Evolutionary conservation across 2,113 vertebrate species (phyloP), one percentile per base, ranked within the genome.

Genomic region (Sporophila hypoxantha): DNA sequence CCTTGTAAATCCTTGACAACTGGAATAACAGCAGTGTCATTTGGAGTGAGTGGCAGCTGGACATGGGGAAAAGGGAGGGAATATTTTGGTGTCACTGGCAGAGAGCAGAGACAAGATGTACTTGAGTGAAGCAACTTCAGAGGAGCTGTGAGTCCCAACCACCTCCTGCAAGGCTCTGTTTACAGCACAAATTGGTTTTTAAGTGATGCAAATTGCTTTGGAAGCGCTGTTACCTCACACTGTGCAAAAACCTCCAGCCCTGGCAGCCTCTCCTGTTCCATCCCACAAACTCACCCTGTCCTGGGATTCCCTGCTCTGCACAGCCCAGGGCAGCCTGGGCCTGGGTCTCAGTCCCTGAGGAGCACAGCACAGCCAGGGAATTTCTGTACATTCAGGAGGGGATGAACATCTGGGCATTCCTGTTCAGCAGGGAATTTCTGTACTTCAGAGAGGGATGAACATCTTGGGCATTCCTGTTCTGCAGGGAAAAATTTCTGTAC

Each of bases 21-120:
- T 34, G 32, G 71, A 83, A 87, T 61, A 92, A 92, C 91, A 95
- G 60, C 78, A 89, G 30, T 25, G 62, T 84, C 82, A 62, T n/a
- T 71, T 34, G 86, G 75, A 23, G 18, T 86, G 90, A 88, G 61
- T 90, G 95, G 83, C 94, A 94, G 85, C 76, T 53, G 92, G 47
- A 89, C 76, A 90, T 30, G 6, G 17, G 34, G 34, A 50, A 62
- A 14, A 23, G 87, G 90, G 69, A 50, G 32, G 64, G 79, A 90
- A 92, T 73, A 23, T 32, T 91, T 91, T 82, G 47, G 73, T 83
- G 49, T 50, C 37, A 9, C 59, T 85, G 80, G 55, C 66, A 46
- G 2, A 6, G 30, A 52, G 59, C 64, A 91, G 61, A 66, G 82
- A 73, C 74, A 70, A 8, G 30, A 53, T 41, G 14, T 46, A 22